Percentiles rank a stretch among this genome's conserved stretches.
phyloP scores from a whole-genome alignment of 2,797 vertebrate genomes.

The Bradypodion pumilum region DNA sequence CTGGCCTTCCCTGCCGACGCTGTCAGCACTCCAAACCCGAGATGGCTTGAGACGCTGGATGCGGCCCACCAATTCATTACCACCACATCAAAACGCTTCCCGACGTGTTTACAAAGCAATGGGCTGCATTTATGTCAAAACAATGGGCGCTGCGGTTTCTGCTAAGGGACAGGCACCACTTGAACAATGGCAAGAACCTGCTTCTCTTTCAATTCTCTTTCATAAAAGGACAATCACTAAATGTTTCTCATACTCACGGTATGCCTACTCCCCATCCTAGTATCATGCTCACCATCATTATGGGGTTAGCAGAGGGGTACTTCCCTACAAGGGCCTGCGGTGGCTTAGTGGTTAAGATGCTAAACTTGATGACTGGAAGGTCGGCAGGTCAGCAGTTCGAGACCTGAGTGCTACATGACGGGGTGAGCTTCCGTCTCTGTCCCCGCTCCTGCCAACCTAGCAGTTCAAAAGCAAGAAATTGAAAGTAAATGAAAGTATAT shows the following conservation, averaged over 20 bases:
- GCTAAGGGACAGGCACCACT: background rate
- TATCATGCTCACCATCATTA: no score
- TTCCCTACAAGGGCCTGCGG: no score
- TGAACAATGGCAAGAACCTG: background rate
- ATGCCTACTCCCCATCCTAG: no score
- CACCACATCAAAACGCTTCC: accelerated
- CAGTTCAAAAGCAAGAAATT: no score
- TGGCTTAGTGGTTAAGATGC: no score
- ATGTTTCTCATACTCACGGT: background rate
- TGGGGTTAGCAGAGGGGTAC: no score
- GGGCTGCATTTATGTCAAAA: background rate
- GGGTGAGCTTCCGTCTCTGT: no score
- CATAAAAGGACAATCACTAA: background rate
- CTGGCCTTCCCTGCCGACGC: background rate
- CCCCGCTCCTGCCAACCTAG: no score
- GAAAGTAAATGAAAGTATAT: no score
- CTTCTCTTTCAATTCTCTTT: background rate
- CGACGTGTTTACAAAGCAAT: background rate
- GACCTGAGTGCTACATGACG: no score
- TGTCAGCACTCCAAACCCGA: background rate
- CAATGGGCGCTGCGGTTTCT: background rate
- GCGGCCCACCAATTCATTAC: background rate
- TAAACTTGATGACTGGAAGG: no score
- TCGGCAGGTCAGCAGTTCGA: no score
- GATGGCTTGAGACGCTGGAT: background rate